These are phyloP conservation scores for Alligator mississippiensis DNA, from an alignment of 2,113 vertebrate genomes.

Conservation along the genomic window DNA sequence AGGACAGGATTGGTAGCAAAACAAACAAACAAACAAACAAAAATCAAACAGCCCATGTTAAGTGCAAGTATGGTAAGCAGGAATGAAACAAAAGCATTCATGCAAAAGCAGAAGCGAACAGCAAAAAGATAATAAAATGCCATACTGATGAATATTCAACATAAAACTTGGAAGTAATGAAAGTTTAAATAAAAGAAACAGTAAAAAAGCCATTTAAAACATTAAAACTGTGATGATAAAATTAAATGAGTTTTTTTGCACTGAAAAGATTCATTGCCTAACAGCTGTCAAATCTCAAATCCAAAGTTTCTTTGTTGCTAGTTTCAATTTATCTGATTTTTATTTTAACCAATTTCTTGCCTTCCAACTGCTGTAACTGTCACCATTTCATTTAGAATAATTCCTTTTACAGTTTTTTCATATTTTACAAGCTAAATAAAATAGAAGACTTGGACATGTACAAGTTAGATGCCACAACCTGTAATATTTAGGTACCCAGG, in stretches of 20 bases:
- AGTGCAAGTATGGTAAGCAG: slow-evolving; percentile 27
- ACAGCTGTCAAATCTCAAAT: background rate
- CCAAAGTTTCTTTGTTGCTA: background rate
- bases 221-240: background rate
- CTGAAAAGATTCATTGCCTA: background rate
- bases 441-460: too few relatives aligned
- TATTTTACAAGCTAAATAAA: background rate
- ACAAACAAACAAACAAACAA: slow-evolving; percentile 21
- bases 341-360: background rate
- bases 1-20: slow-evolving; percentile 57
- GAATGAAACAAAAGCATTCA: slow-evolving; percentile 44
- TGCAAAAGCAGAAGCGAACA: slow-evolving; percentile 59
- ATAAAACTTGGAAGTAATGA: slow-evolving; percentile 23
- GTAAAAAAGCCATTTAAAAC: background rate
- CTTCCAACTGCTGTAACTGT: background rate
- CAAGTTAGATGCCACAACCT: too few relatives aligned
- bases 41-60: slow-evolving; percentile 65
- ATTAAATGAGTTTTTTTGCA: background rate
- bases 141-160: slow-evolving; percentile 33
- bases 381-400: background rate
- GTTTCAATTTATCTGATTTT: background rate
- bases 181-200: slow-evolving; percentile 43
- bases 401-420: background rate
- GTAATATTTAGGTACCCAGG: too few relatives aligned
- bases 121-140: slow-evolving; percentile 20